A percentile compares a stretch with the other conserved stretches of the same genome.
These are phyloP conservation scores for Labeo rohita DNA, from an alignment of 2,113 vertebrate genomes.

Conservation along the genomic window DNA sequence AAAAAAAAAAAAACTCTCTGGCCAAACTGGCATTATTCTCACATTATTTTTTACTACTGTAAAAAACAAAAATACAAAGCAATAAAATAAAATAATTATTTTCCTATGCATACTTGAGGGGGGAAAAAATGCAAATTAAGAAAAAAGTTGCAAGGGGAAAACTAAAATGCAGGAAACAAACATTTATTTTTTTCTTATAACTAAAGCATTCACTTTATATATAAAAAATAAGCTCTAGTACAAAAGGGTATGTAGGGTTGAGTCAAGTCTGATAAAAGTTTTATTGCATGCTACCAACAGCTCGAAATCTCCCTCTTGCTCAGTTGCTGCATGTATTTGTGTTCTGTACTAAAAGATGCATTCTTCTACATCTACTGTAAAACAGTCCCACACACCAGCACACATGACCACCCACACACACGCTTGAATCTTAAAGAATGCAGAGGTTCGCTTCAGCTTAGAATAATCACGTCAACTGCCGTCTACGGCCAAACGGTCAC, in stretches of 20 bases:
- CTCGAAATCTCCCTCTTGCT: constrained; percentile 7
- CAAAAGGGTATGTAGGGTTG: neutral
- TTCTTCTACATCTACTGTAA: neutral
- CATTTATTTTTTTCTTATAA: no score
- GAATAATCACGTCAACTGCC: constrained; percentile 1
- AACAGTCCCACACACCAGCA: constrained; percentile 5
- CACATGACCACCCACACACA: constrained; percentile 31
- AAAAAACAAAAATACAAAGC: no score
- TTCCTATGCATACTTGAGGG: no score
- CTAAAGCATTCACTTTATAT: neutral
- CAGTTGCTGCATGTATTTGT: neutral
- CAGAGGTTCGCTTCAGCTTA: neutral
- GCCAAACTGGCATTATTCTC: no score
- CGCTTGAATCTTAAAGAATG: neutral
- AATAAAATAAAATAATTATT: no score
- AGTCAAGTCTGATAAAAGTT: neutral
- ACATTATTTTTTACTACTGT: no score
- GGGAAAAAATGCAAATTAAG: no score
- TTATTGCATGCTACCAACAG: neutral
- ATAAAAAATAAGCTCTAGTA: neutral
- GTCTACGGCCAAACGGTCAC: neutral
- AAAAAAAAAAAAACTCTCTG: no score
- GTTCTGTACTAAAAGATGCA: neutral
- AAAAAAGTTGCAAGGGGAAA: no score
- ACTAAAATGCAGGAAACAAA: no score